Evolutionary conservation across 2,113 vertebrate species (phyloP).

Genomic region (Cyprinodon tularosa): DNA sequence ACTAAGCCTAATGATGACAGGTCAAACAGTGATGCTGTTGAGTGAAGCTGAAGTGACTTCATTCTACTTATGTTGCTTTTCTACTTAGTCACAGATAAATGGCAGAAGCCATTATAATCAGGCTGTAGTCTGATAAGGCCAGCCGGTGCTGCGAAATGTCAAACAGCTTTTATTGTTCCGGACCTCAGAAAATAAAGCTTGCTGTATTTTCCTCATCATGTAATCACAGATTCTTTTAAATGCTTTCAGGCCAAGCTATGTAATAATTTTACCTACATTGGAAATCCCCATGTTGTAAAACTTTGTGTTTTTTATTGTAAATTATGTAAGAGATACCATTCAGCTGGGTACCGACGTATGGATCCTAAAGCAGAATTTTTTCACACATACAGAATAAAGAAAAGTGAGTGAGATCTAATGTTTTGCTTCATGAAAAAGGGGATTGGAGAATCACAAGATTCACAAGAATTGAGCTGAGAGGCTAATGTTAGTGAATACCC

Average conservation of each 20-base stretch:
- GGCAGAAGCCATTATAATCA: constrained; percentile 45
- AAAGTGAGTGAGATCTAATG: too few relatives aligned
- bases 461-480: too few relatives aligned
- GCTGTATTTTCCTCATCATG: constrained; percentile 12
- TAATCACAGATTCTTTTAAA: constrained; percentile 38
- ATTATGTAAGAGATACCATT: constrained; percentile 36
- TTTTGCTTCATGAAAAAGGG: too few relatives aligned
- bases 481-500: too few relatives aligned
- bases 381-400: too few relatives aligned
- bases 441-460: too few relatives aligned
- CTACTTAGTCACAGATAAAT: constrained; percentile 54
- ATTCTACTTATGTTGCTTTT: constrained; percentile 42
- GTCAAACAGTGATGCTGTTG: constrained; percentile 71
- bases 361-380: too few relatives aligned
- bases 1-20: constrained; percentile 76
- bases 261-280: constrained; percentile 16
- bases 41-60: constrained; percentile 67
- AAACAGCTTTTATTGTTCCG: constrained; percentile 37
- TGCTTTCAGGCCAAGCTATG: neutral
- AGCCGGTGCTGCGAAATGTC: constrained; percentile 33
- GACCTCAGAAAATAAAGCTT: constrained; percentile 30
- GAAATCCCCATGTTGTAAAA: constrained; percentile 41
- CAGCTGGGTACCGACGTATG: neutral
- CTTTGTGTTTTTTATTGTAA: constrained; percentile 24
- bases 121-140: constrained; percentile 52